phyloP scores from a whole-genome alignment of 2,113 vertebrate genomes.

The Cynocephalus volans region DNA sequence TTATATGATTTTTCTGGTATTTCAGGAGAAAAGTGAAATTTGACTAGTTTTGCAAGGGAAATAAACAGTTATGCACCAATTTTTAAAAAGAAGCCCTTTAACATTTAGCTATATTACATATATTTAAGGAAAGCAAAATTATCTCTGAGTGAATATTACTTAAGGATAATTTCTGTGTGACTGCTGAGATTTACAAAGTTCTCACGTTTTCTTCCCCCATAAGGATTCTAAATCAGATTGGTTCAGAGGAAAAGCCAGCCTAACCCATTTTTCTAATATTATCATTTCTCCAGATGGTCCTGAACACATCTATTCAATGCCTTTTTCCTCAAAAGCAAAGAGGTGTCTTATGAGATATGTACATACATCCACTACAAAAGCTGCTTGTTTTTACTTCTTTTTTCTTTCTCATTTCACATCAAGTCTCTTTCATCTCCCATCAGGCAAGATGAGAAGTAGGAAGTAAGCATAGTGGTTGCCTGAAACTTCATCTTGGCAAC shows the following conservation, averaged over 20 bases:
- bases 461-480: slow-evolving; percentile 80
- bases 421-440: slow-evolving; percentile 76
- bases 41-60: slow-evolving; percentile 14
- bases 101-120: neutral
- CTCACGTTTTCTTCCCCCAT: slow-evolving; percentile 85
- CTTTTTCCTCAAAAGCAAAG: slow-evolving; percentile 79
- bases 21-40: slow-evolving; percentile 54
- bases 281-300: slow-evolving; percentile 85
- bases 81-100: neutral
- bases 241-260: slow-evolving; percentile 81
- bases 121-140: slow-evolving; percentile 57
- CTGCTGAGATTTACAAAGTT: slow-evolving; percentile 79
- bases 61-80: neutral
- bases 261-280: slow-evolving; percentile 84
- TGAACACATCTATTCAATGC: slow-evolving; percentile 78
- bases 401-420: slow-evolving; percentile 38
- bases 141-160: slow-evolving; percentile 73
- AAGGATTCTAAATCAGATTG: slow-evolving; percentile 83
- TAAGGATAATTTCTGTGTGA: slow-evolving; percentile 77
- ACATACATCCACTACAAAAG: slow-evolving; percentile 49
- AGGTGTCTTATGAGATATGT: slow-evolving; percentile 56
- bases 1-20: slow-evolving; percentile 36
- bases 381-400: slow-evolving; percentile 59
- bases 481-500: slow-evolving; percentile 85
- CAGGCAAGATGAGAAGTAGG: slow-evolving; percentile 75